These are phyloP conservation scores for Nothobranchius kuhntae DNA, from an alignment of 2,113 vertebrate species.

Conservation along the genomic window DNA sequence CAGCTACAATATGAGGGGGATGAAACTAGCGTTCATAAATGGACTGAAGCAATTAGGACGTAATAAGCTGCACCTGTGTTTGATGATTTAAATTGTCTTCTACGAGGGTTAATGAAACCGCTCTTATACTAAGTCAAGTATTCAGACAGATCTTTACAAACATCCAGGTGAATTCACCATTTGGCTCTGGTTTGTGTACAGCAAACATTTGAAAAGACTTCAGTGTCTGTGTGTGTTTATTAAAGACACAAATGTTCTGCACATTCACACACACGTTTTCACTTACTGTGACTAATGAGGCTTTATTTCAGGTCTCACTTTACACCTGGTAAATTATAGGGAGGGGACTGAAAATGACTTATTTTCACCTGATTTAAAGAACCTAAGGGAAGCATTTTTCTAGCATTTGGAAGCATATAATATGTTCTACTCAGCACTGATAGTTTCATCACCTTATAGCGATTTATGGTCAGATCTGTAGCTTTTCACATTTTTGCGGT, in stretches of 20 bases:
- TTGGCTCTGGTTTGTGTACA: conserved; percentile 2
- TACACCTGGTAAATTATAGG: too few relatives aligned
- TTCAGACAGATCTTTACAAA: conserved; percentile 10
- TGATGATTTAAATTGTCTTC: conserved; percentile 4
- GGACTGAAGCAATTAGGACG: conserved; percentile 31
- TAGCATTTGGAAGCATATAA: too few relatives aligned
- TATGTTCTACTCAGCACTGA: too few relatives aligned
- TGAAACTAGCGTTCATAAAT: conserved; percentile 14
- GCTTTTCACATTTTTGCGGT: too few relatives aligned
- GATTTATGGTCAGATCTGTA: too few relatives aligned
- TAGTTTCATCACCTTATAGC: too few relatives aligned
- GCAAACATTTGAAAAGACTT: neutral
- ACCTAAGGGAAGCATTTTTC: too few relatives aligned
- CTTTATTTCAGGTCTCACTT: neutral
- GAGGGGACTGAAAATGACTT: too few relatives aligned
- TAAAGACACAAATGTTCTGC: neutral
- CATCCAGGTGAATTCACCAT: conserved; percentile 2
- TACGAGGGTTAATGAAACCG: conserved; percentile 23
- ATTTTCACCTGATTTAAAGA: too few relatives aligned
- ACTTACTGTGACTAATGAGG: conserved; percentile 3
- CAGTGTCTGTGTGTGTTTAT: neutral
- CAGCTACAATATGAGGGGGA: neutral
- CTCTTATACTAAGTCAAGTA: conserved; percentile 24
- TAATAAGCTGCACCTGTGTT: conserved; percentile 40
- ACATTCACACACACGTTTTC: conserved; percentile 15